These are phyloP conservation scores for Drosophila parvula DNA, from an alignment of 1,140 invertebrate genomes.

Conservation along the genomic window DNA sequence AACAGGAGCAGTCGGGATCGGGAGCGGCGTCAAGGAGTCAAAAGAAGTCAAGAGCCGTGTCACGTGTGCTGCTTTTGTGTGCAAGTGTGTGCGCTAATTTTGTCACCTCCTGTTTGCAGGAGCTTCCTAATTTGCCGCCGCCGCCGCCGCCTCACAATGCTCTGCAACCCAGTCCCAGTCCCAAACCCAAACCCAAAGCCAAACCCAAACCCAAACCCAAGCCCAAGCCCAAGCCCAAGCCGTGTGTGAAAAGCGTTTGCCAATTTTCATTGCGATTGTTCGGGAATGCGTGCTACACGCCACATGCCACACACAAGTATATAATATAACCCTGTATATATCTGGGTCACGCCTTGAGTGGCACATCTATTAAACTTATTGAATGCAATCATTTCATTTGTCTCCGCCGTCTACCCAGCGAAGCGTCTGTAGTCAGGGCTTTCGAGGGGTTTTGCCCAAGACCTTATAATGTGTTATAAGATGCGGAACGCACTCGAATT, in stretches of 20 bases:
- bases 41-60: conserved; percentile 74
- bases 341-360: conserved; percentile 71
- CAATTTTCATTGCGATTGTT: conserved; percentile 74
- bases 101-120: conserved; percentile 53
- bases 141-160: conserved; percentile 49
- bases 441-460: neutral
- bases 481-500: neutral
- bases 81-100: conserved; percentile 59
- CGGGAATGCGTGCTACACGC: conserved; percentile 18
- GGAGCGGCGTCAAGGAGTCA: conserved; percentile 46
- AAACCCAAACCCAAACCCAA: neutral
- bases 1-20: conserved; percentile 29
- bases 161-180: neutral
- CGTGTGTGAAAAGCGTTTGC: conserved; percentile 39
- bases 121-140: conserved; percentile 73
- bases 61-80: conserved; percentile 53
- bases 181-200: neutral
- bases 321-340: conserved; percentile 17
- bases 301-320: neutral
- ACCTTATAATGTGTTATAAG: neutral
- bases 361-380: conserved; percentile 69
- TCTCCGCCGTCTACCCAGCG: conserved; percentile 13
- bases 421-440: neutral
- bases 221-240: neutral
- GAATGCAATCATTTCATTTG: conserved; percentile 66